Evolutionary conservation across 2,888 invertebrate species (phyloP), one percentile per base, ranked within the genome.

Genomic region (Leptinotarsa peninsularis): DNA sequence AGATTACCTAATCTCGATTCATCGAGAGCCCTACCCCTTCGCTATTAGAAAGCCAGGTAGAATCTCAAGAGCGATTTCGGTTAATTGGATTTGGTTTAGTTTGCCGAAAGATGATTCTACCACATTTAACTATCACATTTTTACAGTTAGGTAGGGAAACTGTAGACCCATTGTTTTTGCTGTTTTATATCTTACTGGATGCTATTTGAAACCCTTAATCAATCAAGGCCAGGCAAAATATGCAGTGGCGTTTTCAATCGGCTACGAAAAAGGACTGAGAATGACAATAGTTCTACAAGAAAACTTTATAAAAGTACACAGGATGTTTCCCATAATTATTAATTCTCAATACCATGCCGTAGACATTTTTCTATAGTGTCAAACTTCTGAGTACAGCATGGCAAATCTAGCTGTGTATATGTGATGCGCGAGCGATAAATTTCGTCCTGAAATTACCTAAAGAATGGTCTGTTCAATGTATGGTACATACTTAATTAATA

Each of bases 1-100:
- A 84, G 85, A 86, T 85, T 86, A 84, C 83, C 83, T 81, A 82
- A 81, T 79, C 82, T 81, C 73, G 68, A 58, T 76, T 72, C 71
- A 77, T 77, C 74, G 68, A 69, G 71, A 71, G 71, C 72, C 66
- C 66, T 13, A 60, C 50, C 67, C 79, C 74, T 72, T 74, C 33
- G 73, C 78, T 74, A 78, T 78, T 76, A 78, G 67, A 52, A 69
- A 52, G 69, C 71, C 54, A 66, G 73, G 67, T 73, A 73, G 60
- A 63, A 43, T 33, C 33, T 63, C 17, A 43, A 63, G 33, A 63
- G 63, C 43, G 63, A 63, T 63, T 63, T 43, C 43, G 43, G 63
- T 63, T 63, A 63, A 63, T 63, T 63, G 63, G 63, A 63, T 63
- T 63, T 33, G 33, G 63, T 63, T 63, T 7, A 33, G 27, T 63